Percentiles rank a stretch among this genome's conserved stretches.
phyloP scores from a whole-genome alignment of 2,888 invertebrate species.

The Reticulitermes lucifugus region DNA sequence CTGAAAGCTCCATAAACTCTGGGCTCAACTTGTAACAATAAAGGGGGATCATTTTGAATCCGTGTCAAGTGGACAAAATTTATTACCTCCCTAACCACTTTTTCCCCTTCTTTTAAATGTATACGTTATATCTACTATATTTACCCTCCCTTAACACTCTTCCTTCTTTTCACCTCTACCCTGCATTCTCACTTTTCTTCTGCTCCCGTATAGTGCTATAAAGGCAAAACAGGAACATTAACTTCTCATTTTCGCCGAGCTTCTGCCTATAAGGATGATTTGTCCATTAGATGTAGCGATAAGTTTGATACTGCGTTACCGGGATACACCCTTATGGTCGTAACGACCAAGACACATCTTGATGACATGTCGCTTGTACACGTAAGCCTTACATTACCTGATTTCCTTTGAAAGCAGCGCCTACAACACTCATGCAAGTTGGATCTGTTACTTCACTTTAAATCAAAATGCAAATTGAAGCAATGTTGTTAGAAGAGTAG shows the following conservation, averaged over 20 bases:
- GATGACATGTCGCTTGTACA: neutral
- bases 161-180: slow-evolving; percentile 20
- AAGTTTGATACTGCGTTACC: neutral
- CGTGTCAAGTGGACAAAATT: slow-evolving; percentile 68
- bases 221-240: slow-evolving; percentile 51
- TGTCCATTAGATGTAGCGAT: slow-evolving; percentile 22
- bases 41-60: slow-evolving; percentile 68
- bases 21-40: slow-evolving; percentile 60
- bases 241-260: slow-evolving; percentile 54
- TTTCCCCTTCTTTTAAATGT: slow-evolving; percentile 39
- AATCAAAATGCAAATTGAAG: slow-evolving; percentile 19
- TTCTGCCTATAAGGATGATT: slow-evolving; percentile 17
- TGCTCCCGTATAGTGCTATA: slow-evolving; percentile 11
- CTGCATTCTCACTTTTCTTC: slow-evolving; percentile 21
- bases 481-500: no score
- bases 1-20: slow-evolving; percentile 22
- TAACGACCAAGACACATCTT: neutral
- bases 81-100: slow-evolving; percentile 61
- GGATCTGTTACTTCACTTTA: neutral
- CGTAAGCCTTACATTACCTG: slow-evolving; percentile 14
- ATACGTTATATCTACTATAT: slow-evolving; percentile 10
- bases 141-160: slow-evolving; percentile 26
- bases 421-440: neutral
- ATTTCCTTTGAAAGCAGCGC: neutral
- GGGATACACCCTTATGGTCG: neutral